phyloP scores from a whole-genome alignment of 2,797 vertebrate species.

The Gallirallus australis region DNA sequence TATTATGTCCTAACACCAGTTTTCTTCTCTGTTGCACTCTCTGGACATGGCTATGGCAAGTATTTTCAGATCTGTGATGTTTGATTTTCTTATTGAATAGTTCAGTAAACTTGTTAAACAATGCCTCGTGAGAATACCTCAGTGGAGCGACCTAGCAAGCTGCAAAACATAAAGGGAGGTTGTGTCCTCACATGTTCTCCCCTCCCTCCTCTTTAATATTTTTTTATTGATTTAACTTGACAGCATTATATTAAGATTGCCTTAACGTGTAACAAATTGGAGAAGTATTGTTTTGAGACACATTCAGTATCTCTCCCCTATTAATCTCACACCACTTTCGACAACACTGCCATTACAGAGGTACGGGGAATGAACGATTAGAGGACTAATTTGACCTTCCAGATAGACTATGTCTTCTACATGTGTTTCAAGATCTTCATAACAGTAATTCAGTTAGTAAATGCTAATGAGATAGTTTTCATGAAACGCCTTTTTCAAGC shows the following conservation, averaged over 20 bases:
- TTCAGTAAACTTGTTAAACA: constrained; percentile 23
- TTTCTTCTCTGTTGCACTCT: background rate
- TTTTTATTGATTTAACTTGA: background rate
- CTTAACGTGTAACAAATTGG: background rate
- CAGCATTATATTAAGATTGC: background rate
- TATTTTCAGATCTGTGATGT: background rate
- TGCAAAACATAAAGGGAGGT: background rate
- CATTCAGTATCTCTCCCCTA: background rate
- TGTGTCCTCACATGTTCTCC: background rate
- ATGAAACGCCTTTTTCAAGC: background rate
- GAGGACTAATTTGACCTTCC: background rate
- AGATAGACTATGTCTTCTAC: background rate
- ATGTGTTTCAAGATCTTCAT: background rate
- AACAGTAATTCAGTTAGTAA: background rate
- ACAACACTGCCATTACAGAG: background rate
- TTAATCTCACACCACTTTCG: background rate
- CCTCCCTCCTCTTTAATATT: background rate
- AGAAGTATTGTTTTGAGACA: background rate
- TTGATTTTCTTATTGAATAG: constrained; percentile 4
- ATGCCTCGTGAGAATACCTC: background rate
- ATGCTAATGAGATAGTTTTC: background rate
- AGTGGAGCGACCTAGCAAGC: background rate
- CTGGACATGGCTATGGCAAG: background rate
- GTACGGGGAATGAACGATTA: background rate
- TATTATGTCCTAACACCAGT: background rate